Base-by-base conservation (phyloP, 1,140 invertebrate species). In the Drosophila erecta region DNA sequence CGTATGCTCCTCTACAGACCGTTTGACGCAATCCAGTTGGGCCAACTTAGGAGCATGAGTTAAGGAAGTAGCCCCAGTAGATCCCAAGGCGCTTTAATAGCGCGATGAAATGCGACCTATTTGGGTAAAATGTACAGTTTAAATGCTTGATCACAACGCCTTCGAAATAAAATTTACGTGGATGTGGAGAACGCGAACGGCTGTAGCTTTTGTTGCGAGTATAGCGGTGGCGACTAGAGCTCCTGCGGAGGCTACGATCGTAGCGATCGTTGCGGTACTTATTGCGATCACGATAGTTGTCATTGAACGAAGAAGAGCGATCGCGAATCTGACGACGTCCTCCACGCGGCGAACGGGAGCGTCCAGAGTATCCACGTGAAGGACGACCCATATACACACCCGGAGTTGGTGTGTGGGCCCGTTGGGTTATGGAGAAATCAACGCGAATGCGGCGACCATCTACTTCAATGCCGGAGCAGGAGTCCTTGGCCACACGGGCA, bases 331-430 rank as follows among this genome's bases (percentile, higher is more conserved):
- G 80, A n/a, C 67, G 74, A 8, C 64, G 58, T 0, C 33, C n/a
- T 24, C n/a, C 4, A 2, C 57, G 55, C 11, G 51, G 64, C 1
- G 74, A 67, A 41, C 55, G 56, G 1, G 70, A 78, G n/a, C 47
- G 46, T 15, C 46, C 35, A 7, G 14, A 10, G 7, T 46, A 12
- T 17, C 22, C 64, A 20, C 75, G 76, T 8, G 97, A 98, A 0
- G 97, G 97, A 93, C 97, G 97, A 43, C 98, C 98, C 96, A 99
- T 98, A 86, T 99, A 99, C 74, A 99, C 97, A 51, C 98, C 98
- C 37, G 98, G 98, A 14, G 98, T 99, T 8, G 98, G 98, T 3
- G 98, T 99, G 92, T 99, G 98, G 20, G 98, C 97, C 62, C 98
- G 94, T 92, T 99, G 96, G n/a, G 98, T 99, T 49, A 99, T 98